A percentile compares a stretch with the other conserved stretches of the same genome.
These are phyloP conservation scores for Lepidotrigona ventralis DNA, from an alignment of 1,140 invertebrate genomes.

Conservation along the genomic window DNA sequence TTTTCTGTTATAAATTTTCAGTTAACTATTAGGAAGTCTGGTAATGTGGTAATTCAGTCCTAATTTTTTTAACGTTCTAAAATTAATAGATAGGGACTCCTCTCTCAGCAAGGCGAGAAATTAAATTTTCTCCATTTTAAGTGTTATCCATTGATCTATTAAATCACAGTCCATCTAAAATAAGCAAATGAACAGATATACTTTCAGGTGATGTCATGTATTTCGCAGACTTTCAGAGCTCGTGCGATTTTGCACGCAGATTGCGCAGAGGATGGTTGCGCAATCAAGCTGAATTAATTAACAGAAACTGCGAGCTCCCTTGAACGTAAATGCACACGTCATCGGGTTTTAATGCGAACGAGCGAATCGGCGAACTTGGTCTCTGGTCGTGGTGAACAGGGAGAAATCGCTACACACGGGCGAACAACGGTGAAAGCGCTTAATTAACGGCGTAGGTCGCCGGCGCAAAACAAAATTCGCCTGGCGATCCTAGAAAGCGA, in stretches of 20 bases:
- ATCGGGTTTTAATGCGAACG: slow-evolving; percentile 1
- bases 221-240: neutral
- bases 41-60: too few species aligned
- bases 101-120: too few species aligned
- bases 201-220: neutral
- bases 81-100: too few species aligned
- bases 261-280: neutral
- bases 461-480: slow-evolving; percentile 43
- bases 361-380: slow-evolving; percentile 20
- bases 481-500: slow-evolving; percentile 45
- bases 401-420: slow-evolving; percentile 48
- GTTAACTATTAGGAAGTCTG: too few species aligned
- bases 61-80: too few species aligned
- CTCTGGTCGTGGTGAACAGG: neutral
- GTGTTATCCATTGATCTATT: neutral
- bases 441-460: slow-evolving; percentile 38
- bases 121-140: neutral
- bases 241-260: neutral
- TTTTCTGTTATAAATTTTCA: too few species aligned
- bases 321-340: slow-evolving; percentile 6
- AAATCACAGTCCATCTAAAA: neutral
- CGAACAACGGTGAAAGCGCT: slow-evolving; percentile 51
- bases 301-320: slow-evolving; percentile 10
- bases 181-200: neutral
- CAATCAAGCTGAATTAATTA: slow-evolving; percentile 5